phyloP scores from a whole-genome alignment of 2,797 vertebrate genomes.

The Pteronotus mesoamericanus region DNA sequence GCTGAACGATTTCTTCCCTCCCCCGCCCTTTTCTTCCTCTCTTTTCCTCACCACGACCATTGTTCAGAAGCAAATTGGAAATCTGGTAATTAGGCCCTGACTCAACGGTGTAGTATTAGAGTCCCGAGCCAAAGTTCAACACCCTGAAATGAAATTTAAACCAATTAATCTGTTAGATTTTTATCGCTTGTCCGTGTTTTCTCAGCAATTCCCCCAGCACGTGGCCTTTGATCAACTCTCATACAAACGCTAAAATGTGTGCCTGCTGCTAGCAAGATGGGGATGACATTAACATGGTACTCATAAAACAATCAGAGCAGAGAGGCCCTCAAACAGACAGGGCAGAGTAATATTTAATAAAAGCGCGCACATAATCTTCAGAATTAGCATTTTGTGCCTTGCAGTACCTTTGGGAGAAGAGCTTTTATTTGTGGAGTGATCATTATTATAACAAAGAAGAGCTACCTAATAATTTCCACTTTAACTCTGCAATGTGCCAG shows the following conservation, averaged over 20 bases:
- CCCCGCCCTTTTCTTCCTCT: slow-evolving; percentile 26
- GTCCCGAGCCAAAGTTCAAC: slow-evolving; percentile 89
- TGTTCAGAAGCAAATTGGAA: slow-evolving; percentile 85
- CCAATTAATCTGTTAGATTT: slow-evolving; percentile 94
- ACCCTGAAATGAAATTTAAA: slow-evolving; percentile 91
- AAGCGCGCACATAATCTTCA: slow-evolving; percentile 94
- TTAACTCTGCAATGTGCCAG: slow-evolving; percentile 87
- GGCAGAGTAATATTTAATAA: slow-evolving; percentile 99
- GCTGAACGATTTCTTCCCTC: slow-evolving; percentile 4
- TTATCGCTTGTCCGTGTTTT: slow-evolving; percentile 91
- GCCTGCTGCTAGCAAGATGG: slow-evolving; percentile 86
- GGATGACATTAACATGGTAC: slow-evolving; percentile 97
- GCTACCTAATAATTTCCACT: slow-evolving; percentile 89
- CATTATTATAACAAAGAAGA: slow-evolving; percentile 90
- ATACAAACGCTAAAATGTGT: slow-evolving; percentile 88
- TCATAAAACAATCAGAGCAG: slow-evolving; percentile 89
- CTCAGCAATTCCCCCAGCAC: slow-evolving; percentile 90
- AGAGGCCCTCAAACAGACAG: slow-evolving; percentile 88
- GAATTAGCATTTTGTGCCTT: slow-evolving; percentile 97
- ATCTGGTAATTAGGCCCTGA: slow-evolving; percentile 87
- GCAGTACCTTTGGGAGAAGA: slow-evolving; percentile 92
- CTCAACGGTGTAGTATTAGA: slow-evolving; percentile 83
- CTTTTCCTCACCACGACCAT: slow-evolving; percentile 73
- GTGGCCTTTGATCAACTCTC: slow-evolving; percentile 91
- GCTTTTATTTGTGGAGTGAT: slow-evolving; percentile 91